A percentile compares a stretch with the other conserved stretches of the same genome.
Conservation (phyloP, 2,888 invertebrate genomes). For the Lycia hirtaria region DNA sequence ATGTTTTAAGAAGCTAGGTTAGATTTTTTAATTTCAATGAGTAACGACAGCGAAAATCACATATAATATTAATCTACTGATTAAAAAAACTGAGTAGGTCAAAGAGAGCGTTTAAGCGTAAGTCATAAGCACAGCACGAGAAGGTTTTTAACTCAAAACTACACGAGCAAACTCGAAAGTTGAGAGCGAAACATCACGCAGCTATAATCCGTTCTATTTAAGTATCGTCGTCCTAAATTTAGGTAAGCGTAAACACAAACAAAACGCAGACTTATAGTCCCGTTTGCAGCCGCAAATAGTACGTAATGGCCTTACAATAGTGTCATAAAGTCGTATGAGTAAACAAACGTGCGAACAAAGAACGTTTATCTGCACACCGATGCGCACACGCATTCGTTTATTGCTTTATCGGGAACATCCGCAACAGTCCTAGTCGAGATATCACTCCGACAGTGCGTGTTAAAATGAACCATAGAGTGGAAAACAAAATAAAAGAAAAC, state of each 20-base stretch:
- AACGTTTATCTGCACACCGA: constrained; percentile 25
- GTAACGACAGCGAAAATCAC: no score
- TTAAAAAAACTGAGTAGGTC: no score
- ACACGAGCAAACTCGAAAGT: background rate
- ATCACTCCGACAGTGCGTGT: constrained; percentile 28
- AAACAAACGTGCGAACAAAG: constrained; percentile 28
- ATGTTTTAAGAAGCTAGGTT: no score
- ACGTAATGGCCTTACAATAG: constrained; percentile 3
- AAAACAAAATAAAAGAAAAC: constrained; percentile 34
- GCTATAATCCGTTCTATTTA: background rate
- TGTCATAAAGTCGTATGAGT: constrained; percentile 11
- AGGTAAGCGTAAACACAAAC: constrained; percentile 4
- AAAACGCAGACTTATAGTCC: background rate
- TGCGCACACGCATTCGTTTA: constrained; percentile 24
- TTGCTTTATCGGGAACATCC: constrained; percentile 42
- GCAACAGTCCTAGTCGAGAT: constrained; percentile 30
- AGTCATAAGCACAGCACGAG: no score
- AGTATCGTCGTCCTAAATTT: constrained; percentile 8
- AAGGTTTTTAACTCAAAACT: no score
- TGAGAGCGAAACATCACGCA: background rate
- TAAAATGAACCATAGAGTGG: constrained; percentile 47
- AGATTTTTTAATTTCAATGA: no score
- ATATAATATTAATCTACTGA: no score
- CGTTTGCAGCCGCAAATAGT: background rate
- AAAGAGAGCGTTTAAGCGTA: no score